A percentile compares a stretch with the other conserved stretches of the same genome.
These are phyloP conservation scores for Rhagonycha fulva DNA, from an alignment of 2,888 invertebrate species.

Conservation along the genomic window DNA sequence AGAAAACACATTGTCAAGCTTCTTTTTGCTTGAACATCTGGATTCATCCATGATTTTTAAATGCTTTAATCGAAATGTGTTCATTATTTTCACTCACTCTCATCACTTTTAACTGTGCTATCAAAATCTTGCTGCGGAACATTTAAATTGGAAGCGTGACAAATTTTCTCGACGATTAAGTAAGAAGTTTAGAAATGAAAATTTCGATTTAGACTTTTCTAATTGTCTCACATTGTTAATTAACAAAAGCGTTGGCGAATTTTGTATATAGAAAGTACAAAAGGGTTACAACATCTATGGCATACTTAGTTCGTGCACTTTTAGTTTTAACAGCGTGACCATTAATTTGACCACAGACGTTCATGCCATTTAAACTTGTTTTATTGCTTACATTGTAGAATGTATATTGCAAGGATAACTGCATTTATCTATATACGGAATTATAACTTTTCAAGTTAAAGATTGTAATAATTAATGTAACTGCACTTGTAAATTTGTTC, in stretches of 20 bases:
- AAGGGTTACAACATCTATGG: slow-evolving; percentile 3
- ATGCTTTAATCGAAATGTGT: neutral
- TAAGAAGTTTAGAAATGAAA: neutral
- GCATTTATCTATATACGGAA: neutral
- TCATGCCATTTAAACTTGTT: neutral
- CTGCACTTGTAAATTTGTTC: neutral
- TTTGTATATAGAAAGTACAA: neutral
- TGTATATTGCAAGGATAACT: neutral
- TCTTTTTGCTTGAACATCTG: neutral
- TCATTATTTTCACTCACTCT: neutral
- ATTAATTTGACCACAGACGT: slow-evolving; percentile 4
- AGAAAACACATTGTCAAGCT: neutral
- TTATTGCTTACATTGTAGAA: neutral
- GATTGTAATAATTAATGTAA: neutral
- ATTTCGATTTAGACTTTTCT: neutral
- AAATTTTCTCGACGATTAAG: neutral
- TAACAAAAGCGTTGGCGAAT: neutral
- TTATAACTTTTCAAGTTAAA: neutral
- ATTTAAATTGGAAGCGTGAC: neutral
- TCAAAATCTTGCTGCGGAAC: neutral
- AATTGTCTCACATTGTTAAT: neutral
- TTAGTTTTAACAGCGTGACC: slow-evolving; percentile 1
- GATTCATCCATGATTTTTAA: neutral
- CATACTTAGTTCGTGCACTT: slow-evolving; percentile 4
- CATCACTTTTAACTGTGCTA: neutral